phyloP scores from a whole-genome alignment of 2,113 vertebrate genomes.

The Sakesphorus luctuosus region DNA sequence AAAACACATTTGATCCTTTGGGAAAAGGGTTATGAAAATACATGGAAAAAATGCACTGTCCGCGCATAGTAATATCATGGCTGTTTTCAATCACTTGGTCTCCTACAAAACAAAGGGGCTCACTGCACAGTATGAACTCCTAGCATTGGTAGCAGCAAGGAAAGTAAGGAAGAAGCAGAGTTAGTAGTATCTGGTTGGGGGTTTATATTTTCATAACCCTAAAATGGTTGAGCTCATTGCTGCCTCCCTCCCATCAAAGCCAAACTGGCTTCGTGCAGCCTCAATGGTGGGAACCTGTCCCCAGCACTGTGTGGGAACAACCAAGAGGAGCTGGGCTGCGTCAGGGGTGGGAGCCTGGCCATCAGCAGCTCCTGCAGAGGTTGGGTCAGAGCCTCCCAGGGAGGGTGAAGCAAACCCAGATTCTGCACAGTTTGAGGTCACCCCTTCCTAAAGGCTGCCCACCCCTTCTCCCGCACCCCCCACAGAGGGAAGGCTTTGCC shows the following conservation, averaged over 20 bases:
- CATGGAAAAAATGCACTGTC: conserved; percentile 55
- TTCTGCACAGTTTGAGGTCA: background rate
- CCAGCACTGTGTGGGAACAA: background rate
- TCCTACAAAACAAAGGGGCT: conserved; percentile 36
- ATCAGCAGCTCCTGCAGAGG: background rate
- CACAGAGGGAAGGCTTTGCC: background rate
- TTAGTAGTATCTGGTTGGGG: background rate
- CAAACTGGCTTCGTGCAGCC: background rate
- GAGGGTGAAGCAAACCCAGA: background rate
- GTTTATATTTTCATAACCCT: conserved; percentile 8
- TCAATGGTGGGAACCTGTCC: background rate
- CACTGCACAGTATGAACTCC: background rate
- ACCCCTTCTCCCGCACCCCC: background rate
- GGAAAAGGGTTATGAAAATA: conserved; percentile 64
- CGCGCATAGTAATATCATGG: conserved; percentile 2
- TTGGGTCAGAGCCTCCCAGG: background rate
- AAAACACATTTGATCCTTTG: conserved; percentile 46
- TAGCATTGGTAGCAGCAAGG: background rate
- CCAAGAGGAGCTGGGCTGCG: rapidly evolving
- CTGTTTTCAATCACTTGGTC: conserved; percentile 62
- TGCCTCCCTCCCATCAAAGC: background rate
- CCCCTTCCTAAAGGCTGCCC: background rate
- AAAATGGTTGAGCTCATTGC: background rate
- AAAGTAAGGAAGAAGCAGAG: background rate
- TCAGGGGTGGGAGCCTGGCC: background rate